Base-by-base conservation (phyloP, 2,888 invertebrate genomes). In the Drosophila prolongata region DNA sequence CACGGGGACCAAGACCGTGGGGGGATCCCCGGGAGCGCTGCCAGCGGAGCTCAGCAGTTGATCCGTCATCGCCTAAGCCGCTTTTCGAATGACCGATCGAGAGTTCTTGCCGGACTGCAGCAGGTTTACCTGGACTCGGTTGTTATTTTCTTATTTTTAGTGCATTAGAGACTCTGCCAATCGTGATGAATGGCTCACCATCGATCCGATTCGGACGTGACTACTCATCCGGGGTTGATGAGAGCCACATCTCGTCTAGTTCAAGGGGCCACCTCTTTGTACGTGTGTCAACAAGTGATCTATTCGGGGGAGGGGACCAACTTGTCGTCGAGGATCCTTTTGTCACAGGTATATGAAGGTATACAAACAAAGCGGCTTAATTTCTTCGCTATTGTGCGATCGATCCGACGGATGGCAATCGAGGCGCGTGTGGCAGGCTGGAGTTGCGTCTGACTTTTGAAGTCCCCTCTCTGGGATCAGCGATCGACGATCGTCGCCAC, bases 1-100 rank as follows among this genome's bases (percentile, higher is more conserved):
- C 55, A 85, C 66, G 37, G 90, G 81, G 50, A 82, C 44, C 50
- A 89, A 56, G 14, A 78, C 80, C 54, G 80, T 60, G 61, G 87
- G 89, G 14, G 65, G 35, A 30, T 64, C 62, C 3, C 62, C 62
- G 67, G 67, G 46, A 43, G 50, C 80, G 14, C 74, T 71, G 13
- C 71, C 52, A 16, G 70, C 75, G 46, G 75, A 69, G 54, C 82
- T 85, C 68, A 89, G 65, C 64, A 90, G 69, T 76, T 87, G 86
- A 80, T 89, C 89, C 67, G 70, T 88, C 90, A 90, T 89, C 77
- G 71, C 69, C 69, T 79, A 89, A 79, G 77, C 82, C 79, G 78
- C 75, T 69, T 55, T 44, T 49, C 42, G 62, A 65, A 64, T 64
- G 65, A 65, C 47, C 37, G 69, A 10, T 66, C 46, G 27, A 24